Evolutionary conservation across 2,888 invertebrate species (phyloP).

Genomic region (Augiades crinisus): DNA sequence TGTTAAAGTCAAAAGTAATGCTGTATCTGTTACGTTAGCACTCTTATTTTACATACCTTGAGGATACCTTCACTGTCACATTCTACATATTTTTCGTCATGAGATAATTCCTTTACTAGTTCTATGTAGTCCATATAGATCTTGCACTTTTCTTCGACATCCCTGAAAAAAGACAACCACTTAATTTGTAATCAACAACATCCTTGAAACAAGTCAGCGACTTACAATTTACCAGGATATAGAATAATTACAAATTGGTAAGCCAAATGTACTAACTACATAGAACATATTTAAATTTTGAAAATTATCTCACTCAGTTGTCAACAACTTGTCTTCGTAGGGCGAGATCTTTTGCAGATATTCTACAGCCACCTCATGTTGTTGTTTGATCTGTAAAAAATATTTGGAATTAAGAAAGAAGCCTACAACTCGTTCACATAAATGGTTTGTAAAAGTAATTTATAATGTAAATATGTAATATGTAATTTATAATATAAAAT

Average conservation of each 20-base stretch:
- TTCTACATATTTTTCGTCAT: constrained; percentile 54
- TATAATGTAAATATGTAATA: no score
- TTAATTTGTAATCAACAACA: no score
- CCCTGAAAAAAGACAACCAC: constrained; percentile 41
- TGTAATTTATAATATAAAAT: no score
- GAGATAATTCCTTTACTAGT: constrained; percentile 54
- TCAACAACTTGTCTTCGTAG: constrained; percentile 66
- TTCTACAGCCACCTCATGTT: constrained; percentile 61
- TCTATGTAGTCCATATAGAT: constrained; percentile 69
- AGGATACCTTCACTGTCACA: constrained; percentile 66
- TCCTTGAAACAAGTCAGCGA: no score
- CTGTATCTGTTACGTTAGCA: no score
- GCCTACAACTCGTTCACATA: background rate
- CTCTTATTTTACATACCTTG: no score
- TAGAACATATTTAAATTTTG: no score
- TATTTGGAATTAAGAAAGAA: background rate
- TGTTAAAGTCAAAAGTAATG: no score
- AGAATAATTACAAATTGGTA: no score
- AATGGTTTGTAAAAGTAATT: no score
- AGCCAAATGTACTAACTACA: no score
- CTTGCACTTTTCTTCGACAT: constrained; percentile 56
- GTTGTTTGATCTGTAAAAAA: constrained; percentile 58
- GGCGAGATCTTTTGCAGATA: constrained; percentile 63
- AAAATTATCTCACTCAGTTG: constrained; percentile 54
- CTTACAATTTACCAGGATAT: no score